These are phyloP conservation scores for Equus quagga DNA, from an alignment of 2,113 vertebrate species.

Conservation along the genomic window DNA sequence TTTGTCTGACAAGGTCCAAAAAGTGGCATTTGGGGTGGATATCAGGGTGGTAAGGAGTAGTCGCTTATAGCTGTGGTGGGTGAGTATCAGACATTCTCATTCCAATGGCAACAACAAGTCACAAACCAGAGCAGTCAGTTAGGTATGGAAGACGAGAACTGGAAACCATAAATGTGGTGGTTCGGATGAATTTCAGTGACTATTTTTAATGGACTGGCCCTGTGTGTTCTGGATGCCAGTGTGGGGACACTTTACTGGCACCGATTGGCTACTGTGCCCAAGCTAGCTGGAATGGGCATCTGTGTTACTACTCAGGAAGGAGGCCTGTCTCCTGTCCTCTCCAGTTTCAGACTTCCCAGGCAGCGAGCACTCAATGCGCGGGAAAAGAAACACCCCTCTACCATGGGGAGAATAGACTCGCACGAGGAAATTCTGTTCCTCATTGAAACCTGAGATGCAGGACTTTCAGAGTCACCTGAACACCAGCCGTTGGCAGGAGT, in stretches of 20 bases:
- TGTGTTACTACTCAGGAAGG: background rate
- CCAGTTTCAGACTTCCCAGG: background rate
- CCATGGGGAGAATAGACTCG: background rate
- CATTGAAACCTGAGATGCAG: background rate
- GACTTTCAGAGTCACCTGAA: background rate
- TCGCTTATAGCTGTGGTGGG: background rate
- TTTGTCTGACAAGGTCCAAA: background rate
- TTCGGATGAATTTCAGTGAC: background rate
- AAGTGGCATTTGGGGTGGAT: background rate
- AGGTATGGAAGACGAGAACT: background rate
- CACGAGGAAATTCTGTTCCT: background rate
- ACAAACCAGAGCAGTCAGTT: background rate
- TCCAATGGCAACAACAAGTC: background rate
- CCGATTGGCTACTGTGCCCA: background rate
- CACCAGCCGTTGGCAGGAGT: background rate
- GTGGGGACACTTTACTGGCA: background rate
- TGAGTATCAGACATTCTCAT: background rate
- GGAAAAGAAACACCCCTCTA: background rate
- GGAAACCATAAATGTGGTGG: background rate
- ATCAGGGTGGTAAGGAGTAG: background rate
- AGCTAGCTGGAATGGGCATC: background rate
- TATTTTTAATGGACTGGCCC: background rate
- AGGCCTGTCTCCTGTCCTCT: background rate
- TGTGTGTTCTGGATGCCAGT: background rate
- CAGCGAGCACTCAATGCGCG: background rate